These are phyloP conservation scores for Drosophila subsilvestris DNA, from an alignment of 2,888 invertebrate genomes.

Conservation along the genomic window DNA sequence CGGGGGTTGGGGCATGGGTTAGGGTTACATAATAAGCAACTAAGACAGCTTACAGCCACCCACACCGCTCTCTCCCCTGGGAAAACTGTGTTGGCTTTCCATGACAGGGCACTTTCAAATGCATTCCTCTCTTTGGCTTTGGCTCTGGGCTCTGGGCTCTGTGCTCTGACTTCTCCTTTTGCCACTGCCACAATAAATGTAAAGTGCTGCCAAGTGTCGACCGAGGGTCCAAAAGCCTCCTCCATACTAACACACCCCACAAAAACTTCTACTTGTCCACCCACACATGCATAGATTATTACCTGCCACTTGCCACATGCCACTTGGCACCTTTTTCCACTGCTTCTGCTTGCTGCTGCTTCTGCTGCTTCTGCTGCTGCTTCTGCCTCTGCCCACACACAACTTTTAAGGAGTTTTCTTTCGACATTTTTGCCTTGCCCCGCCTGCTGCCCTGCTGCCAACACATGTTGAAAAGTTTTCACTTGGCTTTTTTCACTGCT, in stretches of 20 bases:
- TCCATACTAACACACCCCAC: background rate
- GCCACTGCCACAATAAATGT: constrained; percentile 75
- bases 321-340: constrained; percentile 73
- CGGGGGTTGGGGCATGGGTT: background rate
- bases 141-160: background rate
- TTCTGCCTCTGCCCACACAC: constrained; percentile 22
- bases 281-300: constrained; percentile 78
- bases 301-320: constrained; percentile 81
- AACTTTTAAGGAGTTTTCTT: constrained; percentile 70
- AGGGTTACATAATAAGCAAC: constrained; percentile 74
- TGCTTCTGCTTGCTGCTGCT: background rate
- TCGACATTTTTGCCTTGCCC: constrained; percentile 44
- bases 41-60: constrained; percentile 74
- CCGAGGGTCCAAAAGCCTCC: constrained; percentile 36
- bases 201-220: constrained; percentile 78
- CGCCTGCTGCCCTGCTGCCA: constrained; percentile 60
- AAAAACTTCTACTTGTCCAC: constrained; percentile 20
- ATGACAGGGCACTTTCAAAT: constrained; percentile 77
- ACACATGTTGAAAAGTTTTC: constrained; percentile 78
- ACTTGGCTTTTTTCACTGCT: constrained; percentile 49
- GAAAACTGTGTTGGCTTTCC: constrained; percentile 57
- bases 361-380: constrained; percentile 4
- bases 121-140: constrained; percentile 42
- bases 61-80: background rate
- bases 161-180: constrained; percentile 4